phyloP scores from a whole-genome alignment of 2,113 vertebrate genomes.

The Ivindomyrus marchei region DNA sequence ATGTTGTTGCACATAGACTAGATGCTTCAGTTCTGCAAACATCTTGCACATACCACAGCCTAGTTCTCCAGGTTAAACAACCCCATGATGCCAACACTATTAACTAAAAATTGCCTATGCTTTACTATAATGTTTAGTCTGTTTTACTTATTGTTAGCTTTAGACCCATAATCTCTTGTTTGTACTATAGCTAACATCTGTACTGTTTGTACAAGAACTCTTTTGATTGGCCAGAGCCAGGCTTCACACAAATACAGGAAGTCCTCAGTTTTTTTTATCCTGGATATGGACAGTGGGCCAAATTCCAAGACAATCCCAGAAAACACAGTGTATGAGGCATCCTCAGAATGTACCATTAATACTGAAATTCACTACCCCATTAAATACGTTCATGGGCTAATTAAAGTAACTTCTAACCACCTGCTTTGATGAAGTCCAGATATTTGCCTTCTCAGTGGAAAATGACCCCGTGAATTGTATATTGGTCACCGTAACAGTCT shows the following conservation, averaged over 20 bases:
- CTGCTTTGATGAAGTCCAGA: neutral
- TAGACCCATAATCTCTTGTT: neutral
- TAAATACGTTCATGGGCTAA: neutral
- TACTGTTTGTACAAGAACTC: neutral
- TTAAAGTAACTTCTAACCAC: neutral
- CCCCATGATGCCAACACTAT: neutral
- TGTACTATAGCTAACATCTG: neutral
- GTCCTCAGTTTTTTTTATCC: neutral
- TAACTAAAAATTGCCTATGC: neutral
- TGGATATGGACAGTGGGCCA: neutral
- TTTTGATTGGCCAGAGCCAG: neutral
- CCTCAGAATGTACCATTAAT: neutral
- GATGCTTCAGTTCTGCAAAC: neutral
- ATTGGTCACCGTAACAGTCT: slow-evolving; percentile 35
- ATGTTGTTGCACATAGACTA: neutral
- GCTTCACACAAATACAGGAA: neutral
- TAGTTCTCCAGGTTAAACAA: neutral
- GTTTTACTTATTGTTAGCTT: neutral
- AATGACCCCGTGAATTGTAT: neutral
- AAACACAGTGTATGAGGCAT: neutral
- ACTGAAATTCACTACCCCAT: neutral
- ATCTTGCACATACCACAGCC: neutral
- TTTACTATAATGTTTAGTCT: neutral
- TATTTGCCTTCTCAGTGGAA: neutral
- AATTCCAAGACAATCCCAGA: neutral